phyloP scores from a whole-genome alignment of 2,113 vertebrate genomes.

The Porphyrio hochstetteri region DNA sequence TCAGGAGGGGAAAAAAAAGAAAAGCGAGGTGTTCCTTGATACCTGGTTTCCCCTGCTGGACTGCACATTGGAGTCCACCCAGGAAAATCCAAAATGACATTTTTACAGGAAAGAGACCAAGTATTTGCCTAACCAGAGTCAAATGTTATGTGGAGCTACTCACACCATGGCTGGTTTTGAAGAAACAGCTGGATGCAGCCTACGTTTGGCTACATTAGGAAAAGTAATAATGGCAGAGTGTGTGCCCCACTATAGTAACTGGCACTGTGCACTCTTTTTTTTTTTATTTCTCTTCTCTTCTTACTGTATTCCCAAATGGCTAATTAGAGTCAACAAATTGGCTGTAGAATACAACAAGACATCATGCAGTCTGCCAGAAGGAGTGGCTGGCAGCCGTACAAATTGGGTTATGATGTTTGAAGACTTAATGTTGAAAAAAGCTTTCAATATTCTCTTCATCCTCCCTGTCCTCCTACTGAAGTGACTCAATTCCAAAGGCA shows the following conservation, averaged over 20 bases:
- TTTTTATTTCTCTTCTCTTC: slow-evolving; percentile 29
- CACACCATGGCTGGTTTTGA: not conserved
- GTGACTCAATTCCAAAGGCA: not conserved
- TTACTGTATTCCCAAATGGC: slow-evolving; percentile 10
- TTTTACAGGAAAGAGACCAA: not conserved
- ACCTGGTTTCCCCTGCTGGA: not conserved
- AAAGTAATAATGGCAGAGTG: not conserved
- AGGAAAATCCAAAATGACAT: not conserved
- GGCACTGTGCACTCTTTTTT: not conserved
- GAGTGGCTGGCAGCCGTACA: not conserved
- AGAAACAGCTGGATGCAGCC: not conserved
- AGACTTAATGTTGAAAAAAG: slow-evolving; percentile 9
- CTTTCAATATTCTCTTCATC: not conserved
- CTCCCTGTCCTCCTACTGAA: slow-evolving; percentile 5
- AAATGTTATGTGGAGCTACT: not conserved
- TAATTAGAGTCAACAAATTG: slow-evolving; percentile 54
- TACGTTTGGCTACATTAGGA: not conserved
- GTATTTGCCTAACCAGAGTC: not conserved
- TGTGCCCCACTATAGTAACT: not conserved
- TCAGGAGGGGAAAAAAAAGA: no score
- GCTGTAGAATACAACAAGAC: slow-evolving; percentile 13
- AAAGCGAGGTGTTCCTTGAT: not conserved
- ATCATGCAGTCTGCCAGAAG: not conserved
- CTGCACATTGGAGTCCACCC: not conserved
- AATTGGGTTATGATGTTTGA: not conserved